Evolutionary conservation across 1,140 invertebrate genomes (phyloP).

Genomic region (Apis mellifera): Amel_HAv3.1 CM009936.2:13127001-13127500

Average conservation of each 20-base stretch:
- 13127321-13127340: neutral
- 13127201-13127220: neutral
- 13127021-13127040: neutral
- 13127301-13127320: neutral
- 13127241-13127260: neutral
- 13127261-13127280: neutral
- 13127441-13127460: neutral
- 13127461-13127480: constrained; percentile 17
- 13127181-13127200: neutral
- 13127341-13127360: neutral
- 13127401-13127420: neutral
- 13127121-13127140: neutral
- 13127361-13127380: neutral
- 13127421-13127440: neutral
- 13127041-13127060: neutral
- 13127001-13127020: neutral
- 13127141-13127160: neutral
- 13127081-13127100: neutral
- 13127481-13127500: constrained; percentile 16
- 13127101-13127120: neutral
- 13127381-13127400: neutral
- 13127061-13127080: neutral
- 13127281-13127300: neutral
- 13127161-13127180: neutral
- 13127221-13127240: neutral